Evolutionary conservation across 2,888 invertebrate genomes (phyloP).

Genomic region (Ceriagrion tenellum): DNA sequence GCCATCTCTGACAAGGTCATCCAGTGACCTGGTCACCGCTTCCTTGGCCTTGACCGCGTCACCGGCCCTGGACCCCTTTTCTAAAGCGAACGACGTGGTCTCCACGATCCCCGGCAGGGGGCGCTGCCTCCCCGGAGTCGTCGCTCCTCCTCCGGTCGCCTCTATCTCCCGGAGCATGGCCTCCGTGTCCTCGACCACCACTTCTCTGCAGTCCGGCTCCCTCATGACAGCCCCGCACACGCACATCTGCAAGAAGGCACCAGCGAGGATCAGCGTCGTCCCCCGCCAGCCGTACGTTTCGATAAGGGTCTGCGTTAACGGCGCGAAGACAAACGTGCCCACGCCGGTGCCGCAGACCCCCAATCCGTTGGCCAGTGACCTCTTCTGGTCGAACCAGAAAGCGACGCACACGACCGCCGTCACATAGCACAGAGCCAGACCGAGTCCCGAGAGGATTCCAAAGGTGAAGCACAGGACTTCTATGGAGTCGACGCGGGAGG

Average conservation of each 20-base stretch:
- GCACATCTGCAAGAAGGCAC: constrained; percentile 89
- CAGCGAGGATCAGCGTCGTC: constrained; percentile 89
- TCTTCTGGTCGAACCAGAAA: constrained; percentile 91
- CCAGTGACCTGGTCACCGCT: background rate
- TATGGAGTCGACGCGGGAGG: constrained; percentile 87
- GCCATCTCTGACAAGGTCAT: background rate
- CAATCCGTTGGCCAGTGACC: constrained; percentile 91
- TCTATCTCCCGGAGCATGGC: constrained; percentile 71
- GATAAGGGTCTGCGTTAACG: constrained; percentile 86
- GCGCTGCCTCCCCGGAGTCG: constrained; percentile 79
- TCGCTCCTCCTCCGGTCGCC: constrained; percentile 77
- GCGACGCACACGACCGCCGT: constrained; percentile 95
- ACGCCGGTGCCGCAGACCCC: constrained; percentile 94
- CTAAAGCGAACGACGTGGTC: background rate
- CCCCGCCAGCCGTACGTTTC: constrained; percentile 91
- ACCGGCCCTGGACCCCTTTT: background rate
- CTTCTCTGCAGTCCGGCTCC: constrained; percentile 81
- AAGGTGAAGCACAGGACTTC: constrained; percentile 89
- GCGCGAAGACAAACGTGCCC: constrained; percentile 92
- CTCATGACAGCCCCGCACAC: constrained; percentile 91
- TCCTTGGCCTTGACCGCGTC: background rate
- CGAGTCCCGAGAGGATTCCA: constrained; percentile 91
- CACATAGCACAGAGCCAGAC: constrained; percentile 91
- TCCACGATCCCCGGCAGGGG: constrained; percentile 24
- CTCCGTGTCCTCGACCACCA: background rate